Evolutionary conservation across 53 echinoderm and acorn worm species (phyloP).

Genomic region (Echinometra lucunter): DNA sequence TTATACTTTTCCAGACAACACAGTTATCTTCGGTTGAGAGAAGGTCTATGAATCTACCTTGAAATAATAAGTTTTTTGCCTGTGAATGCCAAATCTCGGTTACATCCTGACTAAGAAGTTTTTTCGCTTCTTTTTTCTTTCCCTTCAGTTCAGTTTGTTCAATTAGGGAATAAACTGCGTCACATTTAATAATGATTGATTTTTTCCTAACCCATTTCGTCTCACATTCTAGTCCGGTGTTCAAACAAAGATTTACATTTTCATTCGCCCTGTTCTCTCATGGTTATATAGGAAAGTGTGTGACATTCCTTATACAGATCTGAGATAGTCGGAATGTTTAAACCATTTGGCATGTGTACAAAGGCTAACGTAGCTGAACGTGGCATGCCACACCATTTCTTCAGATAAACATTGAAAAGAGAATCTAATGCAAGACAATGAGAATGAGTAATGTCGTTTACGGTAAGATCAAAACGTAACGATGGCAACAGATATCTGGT

Average conservation of each 20-base stretch:
- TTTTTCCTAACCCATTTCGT: not conserved
- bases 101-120: not conserved
- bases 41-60: not conserved
- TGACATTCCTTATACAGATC: too few species aligned
- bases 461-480: too few species aligned
- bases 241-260: not conserved
- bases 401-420: too few species aligned
- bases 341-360: too few species aligned
- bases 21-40: not conserved
- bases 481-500: too few species aligned
- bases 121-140: conserved; percentile 29
- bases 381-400: too few species aligned
- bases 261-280: conserved; percentile 27
- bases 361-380: too few species aligned
- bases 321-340: too few species aligned
- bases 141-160: too few species aligned
- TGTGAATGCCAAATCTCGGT: conserved; percentile 5
- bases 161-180: not conserved
- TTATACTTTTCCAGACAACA: conserved; percentile 13
- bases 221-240: not conserved
- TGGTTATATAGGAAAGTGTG: not conserved
- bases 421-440: too few species aligned
- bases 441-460: too few species aligned
- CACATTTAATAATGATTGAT: not conserved
- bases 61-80: not conserved